Evolutionary conservation across 2,888 invertebrate species (phyloP), one percentile per base, ranked within the genome.

Genomic region (Drosophila acutilabella): DNA sequence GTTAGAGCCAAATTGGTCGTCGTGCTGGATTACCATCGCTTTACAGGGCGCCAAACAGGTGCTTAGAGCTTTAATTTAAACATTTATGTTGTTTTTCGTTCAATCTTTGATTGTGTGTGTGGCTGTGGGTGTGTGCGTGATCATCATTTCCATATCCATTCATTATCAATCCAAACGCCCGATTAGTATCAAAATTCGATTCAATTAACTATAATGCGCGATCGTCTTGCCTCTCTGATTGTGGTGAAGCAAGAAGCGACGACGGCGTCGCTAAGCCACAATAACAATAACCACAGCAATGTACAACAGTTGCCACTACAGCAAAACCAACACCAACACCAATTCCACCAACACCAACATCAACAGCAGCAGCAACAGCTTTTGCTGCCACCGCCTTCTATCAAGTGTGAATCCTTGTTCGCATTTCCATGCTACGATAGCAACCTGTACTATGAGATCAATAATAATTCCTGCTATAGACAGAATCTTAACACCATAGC

Each of bases 171-270:
- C 11, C 8, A 40, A 14, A 50, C 45, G 41, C 36, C 47, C 41
- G 58, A 71, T 52, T 61, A 42, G 42, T 36, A 51, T 48, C 16
- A 38, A 52, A 70, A 53, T 48, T 26, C 33, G 16, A 59, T 57
- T 56, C 53, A 42, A 51, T 36, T 67, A 60, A 54, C 36, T 72
- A 91, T 88, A 88, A 92, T 92, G 92, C 92, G 92, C 91, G 92
- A 92, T 91, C 92, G 92, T 80, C 91, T 92, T 84, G 92, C 92
- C 79, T 91, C 92, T 70, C 79, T 92, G 86, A 92, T 92, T 91
- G 91, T 92, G 90, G 91, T 92, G 84, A 92, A 92, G 90, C 92
- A 92, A 91, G 92, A 92, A 84, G 91, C 91, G 70, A 40, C 64
- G 60, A 36, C 68, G 66, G 47, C 62, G 62, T 54, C 69, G 72